phyloP scores from a whole-genome alignment of 2,113 vertebrate species.

The Orthonyx spaldingii region DNA sequence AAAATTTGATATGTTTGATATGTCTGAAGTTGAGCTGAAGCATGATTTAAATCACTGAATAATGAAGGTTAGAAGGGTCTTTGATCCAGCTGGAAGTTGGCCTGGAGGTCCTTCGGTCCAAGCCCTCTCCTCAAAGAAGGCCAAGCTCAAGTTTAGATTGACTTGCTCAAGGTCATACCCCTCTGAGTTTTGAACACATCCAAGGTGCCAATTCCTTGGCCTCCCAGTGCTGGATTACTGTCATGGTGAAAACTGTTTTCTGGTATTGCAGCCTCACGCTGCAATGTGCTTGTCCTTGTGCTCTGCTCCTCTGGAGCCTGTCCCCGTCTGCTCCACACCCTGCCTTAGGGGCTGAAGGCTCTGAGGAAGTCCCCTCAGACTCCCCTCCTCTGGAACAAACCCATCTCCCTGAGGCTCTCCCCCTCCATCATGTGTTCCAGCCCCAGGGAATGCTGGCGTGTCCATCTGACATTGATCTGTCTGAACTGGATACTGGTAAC shows the following conservation, averaged over 20 bases:
- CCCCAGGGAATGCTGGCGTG: neutral
- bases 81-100: neutral
- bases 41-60: neutral
- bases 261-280: neutral
- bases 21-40: neutral
- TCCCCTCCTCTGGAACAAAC: neutral
- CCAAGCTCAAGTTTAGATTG: neutral
- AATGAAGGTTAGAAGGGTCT: neutral
- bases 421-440: neutral
- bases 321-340: neutral
- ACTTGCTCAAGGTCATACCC: neutral
- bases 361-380: neutral
- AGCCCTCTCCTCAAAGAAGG: neutral
- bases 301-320: neutral
- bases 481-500: neutral
- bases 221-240: neutral
- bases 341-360: accelerated
- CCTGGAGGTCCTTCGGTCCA: neutral
- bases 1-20: neutral
- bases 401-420: neutral
- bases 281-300: neutral
- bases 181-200: neutral
- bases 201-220: neutral
- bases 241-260: neutral
- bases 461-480: accelerated